Evolutionary conservation across 2,797 vertebrate species (phyloP).

Genomic region (Urosaurus nigricauda): DNA sequence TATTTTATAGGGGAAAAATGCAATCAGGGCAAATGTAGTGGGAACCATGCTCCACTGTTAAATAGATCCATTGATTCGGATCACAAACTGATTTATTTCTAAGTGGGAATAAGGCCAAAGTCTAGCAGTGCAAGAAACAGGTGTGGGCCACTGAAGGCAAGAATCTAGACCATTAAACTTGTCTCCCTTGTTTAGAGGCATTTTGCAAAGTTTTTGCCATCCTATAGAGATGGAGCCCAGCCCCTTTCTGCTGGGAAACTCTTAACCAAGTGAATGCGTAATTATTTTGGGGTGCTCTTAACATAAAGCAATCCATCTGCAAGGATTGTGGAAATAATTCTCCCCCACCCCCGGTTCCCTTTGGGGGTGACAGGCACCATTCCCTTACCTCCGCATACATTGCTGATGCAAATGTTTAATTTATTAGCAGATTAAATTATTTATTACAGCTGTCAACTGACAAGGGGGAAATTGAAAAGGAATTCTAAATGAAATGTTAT

Average conservation of each 20-base stretch:
- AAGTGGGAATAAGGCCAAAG: no score
- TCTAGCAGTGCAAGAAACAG: background rate
- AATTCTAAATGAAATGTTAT: constrained; percentile 50
- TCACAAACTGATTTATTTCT: no score
- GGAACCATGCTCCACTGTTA: no score
- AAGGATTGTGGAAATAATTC: background rate
- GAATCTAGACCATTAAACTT: background rate
- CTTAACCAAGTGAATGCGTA: background rate
- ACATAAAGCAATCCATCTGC: constrained; percentile 10
- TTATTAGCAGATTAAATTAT: constrained; percentile 67
- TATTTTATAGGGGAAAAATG: no score
- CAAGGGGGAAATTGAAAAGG: constrained; percentile 61
- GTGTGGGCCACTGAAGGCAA: background rate
- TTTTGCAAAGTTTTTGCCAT: background rate
- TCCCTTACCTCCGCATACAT: background rate
- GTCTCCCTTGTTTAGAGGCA: background rate
- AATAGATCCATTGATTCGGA: no score
- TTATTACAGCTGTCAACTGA: constrained; percentile 47
- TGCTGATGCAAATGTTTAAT: constrained; percentile 62
- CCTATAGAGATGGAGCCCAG: background rate
- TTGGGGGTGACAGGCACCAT: constrained; percentile 10
- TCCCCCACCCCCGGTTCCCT: background rate
- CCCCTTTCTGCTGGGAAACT: background rate
- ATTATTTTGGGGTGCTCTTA: constrained; percentile 22
- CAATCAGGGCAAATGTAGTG: no score